Evolutionary conservation across 2,888 invertebrate species (phyloP).

Genomic region (Synergus umbraculus): DNA sequence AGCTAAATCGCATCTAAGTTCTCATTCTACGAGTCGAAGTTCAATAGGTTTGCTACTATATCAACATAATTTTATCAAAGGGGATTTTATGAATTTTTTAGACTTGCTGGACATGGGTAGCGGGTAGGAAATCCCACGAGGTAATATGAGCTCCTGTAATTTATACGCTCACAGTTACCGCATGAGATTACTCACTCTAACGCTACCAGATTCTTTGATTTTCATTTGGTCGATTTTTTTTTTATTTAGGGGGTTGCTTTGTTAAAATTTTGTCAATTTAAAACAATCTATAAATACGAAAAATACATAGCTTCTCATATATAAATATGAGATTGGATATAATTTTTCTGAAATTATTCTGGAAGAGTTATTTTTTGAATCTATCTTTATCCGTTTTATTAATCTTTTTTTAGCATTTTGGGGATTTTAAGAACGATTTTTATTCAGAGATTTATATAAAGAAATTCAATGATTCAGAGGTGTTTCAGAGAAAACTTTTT

Average conservation of each 20-base stretch:
- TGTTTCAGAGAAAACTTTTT: neutral
- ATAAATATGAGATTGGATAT: neutral
- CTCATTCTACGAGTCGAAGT: neutral
- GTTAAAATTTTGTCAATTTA: constrained; percentile 15
- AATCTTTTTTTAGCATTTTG: neutral
- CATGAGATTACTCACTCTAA: constrained; percentile 92
- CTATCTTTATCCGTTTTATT: too few species aligned
- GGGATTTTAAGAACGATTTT: neutral
- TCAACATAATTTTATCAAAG: constrained; percentile 15
- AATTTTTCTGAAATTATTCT: neutral
- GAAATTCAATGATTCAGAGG: neutral
- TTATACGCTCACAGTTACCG: constrained; percentile 94
- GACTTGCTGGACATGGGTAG: constrained; percentile 77
- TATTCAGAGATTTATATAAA: neutral
- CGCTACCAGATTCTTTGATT: constrained; percentile 70
- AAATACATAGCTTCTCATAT: neutral
- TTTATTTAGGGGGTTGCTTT: neutral
- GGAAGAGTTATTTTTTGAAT: neutral
- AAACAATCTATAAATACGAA: neutral
- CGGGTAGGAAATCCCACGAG: constrained; percentile 89
- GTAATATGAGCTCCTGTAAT: constrained; percentile 86
- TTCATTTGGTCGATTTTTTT: constrained; percentile 42
- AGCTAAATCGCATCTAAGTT: neutral
- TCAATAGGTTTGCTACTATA: neutral
- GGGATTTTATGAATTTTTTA: constrained; percentile 40